phyloP scores from a whole-genome alignment of 1,140 invertebrate genomes.

The Tyrophagus putrescentiae region DNA sequence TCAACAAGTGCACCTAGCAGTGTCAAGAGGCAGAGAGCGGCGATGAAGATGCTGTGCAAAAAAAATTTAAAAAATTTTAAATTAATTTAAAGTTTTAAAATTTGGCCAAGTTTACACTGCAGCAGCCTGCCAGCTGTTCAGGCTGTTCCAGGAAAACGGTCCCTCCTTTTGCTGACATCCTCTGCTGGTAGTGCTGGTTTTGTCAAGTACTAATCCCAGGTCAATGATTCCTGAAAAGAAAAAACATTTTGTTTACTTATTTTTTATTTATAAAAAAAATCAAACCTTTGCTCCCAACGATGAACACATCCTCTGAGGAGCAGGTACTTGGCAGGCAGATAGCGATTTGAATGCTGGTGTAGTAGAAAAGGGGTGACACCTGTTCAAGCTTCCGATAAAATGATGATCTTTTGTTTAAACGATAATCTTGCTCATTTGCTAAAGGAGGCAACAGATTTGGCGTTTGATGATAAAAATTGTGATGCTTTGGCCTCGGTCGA shows the following conservation, averaged over 20 bases:
- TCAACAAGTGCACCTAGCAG: too few relatives aligned
- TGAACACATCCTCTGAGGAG: background rate
- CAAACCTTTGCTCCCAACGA: background rate
- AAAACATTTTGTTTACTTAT: background rate
- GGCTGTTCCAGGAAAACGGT: too few relatives aligned
- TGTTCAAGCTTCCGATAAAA: background rate
- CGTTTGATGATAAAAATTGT: constrained; percentile 6
- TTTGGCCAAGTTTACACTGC: constrained; percentile 3
- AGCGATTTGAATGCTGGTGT: background rate
- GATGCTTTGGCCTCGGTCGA: background rate
- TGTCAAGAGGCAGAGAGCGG: too few relatives aligned
- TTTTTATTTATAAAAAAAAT: background rate
- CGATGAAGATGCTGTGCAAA: too few relatives aligned
- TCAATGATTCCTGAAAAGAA: background rate
- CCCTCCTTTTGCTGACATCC: background rate
- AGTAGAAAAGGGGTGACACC: background rate
- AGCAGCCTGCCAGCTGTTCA: too few relatives aligned
- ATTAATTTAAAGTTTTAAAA: too few relatives aligned
- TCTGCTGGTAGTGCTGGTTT: background rate
- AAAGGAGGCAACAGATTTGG: background rate
- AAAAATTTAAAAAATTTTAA: too few relatives aligned
- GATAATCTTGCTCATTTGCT: background rate
- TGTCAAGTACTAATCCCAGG: background rate
- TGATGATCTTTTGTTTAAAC: background rate
- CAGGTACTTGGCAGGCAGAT: background rate